Evolutionary conservation across 2,888 invertebrate genomes (phyloP).

Genomic region (Leptopterna dolabrata): DNA sequence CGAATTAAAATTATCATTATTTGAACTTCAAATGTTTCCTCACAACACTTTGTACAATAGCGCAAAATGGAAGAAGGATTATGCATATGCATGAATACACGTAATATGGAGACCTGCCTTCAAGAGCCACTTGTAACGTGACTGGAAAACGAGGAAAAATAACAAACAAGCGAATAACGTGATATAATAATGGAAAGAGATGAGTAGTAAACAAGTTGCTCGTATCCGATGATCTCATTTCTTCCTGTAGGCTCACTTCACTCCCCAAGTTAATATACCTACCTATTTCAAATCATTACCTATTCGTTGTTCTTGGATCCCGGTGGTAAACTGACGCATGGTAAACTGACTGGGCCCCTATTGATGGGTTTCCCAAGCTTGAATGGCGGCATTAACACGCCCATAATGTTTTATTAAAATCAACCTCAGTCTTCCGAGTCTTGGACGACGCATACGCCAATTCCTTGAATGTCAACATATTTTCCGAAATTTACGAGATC

Average conservation of each 20-base stretch:
- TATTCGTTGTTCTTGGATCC: neutral
- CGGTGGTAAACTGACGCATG: neutral
- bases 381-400: neutral
- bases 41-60: too few relatives aligned
- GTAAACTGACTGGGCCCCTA: neutral
- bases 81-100: too few relatives aligned
- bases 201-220: neutral
- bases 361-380: neutral
- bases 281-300: neutral
- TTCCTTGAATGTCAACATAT: too few relatives aligned
- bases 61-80: too few relatives aligned
- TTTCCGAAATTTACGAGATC: too few relatives aligned
- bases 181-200: neutral
- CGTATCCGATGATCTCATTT: neutral
- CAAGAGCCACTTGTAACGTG: neutral
- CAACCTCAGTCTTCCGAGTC: too few relatives aligned
- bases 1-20: too few relatives aligned
- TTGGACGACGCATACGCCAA: too few relatives aligned
- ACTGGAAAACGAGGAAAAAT: neutral
- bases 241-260: neutral
- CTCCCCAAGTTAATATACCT: neutral
- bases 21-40: too few relatives aligned
- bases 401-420: too few relatives aligned
- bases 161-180: neutral
- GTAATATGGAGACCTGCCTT: too few relatives aligned